Evolutionary conservation across 2,888 invertebrate species (phyloP), one percentile per base, ranked within the genome.

Genomic region (Spisula solida): DNA sequence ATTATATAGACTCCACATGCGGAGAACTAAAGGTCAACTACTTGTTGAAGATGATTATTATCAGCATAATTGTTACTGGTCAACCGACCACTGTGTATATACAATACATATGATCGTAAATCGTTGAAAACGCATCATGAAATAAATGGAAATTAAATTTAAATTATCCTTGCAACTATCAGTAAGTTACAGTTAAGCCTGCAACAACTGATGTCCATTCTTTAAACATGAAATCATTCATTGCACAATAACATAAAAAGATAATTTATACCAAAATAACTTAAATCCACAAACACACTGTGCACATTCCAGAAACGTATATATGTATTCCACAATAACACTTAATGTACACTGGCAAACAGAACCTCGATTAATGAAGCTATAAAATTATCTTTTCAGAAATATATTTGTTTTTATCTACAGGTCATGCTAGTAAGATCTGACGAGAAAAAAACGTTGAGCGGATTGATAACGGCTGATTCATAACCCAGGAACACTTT

Each of bases 401-500:
- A 31, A 75, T 75, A 75, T 75, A 75, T 75, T 31, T 75, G 25
- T 75, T 75, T 75, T 75, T 75, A 75, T 75, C 75, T 18, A 75
- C 75, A 34, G 75, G 75, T 75, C 75, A 75, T 75, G 75, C 75
- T 75, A 75, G 75, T 75, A 31, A 31, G 75, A 75, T 75, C 75
- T 75, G 75, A 75, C 75, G 31, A 75, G 75, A 75, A 75, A 75
- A 70, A 75, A 75, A 75, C 75, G 14, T 75, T 75, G 75, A 31
- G 25, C 0, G 5, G 75, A 75, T 75, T 75, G 75, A 75, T 75
- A 75, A 75, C 75, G 48, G 47, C 75, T 75, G 75, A 51, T 83
- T 75, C 29, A 47, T 83, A 75, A 83, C 83, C 70, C 75, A 34
- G 29, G 10, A 66, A 82, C 47, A 81, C 31, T 82, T 66, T 75